A percentile compares a stretch with the other conserved stretches of the same genome.
Evolutionary conservation across 2,797 vertebrate species (phyloP).

Genomic region (Petrocephalus schoutedeni): DNA sequence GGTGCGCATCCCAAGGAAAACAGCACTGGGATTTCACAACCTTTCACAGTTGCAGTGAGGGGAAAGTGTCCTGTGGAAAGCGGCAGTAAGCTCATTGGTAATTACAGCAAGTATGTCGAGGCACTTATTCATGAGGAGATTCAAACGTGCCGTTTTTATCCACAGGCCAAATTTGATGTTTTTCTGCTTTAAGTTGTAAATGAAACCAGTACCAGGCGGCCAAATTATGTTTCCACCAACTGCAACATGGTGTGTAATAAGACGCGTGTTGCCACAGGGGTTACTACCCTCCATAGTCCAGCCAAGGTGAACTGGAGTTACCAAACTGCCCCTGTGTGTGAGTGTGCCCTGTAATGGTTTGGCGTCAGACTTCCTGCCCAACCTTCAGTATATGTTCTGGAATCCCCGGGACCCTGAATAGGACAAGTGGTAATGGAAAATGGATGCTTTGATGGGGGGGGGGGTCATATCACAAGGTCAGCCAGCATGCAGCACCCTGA

Average conservation of each 20-base stretch:
- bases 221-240: background rate
- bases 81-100: background rate
- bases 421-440: background rate
- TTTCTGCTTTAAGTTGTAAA: background rate
- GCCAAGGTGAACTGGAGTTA: no score
- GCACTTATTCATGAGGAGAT: background rate
- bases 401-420: background rate
- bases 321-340: background rate
- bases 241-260: background rate
- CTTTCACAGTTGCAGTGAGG: background rate
- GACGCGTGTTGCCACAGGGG: background rate
- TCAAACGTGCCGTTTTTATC: background rate
- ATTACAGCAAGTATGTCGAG: background rate
- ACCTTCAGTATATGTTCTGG: background rate
- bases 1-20: background rate
- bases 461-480: background rate
- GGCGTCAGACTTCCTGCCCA: background rate
- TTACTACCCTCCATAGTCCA: background rate
- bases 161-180: background rate
- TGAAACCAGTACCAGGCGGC: background rate
- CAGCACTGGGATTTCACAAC: background rate
- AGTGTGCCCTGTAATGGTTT: background rate
- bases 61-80: background rate
- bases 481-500: background rate
- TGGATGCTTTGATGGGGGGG: background rate